Base-by-base conservation (phyloP, 1,140 invertebrate genomes). In the Vanessa atalanta region DNA sequence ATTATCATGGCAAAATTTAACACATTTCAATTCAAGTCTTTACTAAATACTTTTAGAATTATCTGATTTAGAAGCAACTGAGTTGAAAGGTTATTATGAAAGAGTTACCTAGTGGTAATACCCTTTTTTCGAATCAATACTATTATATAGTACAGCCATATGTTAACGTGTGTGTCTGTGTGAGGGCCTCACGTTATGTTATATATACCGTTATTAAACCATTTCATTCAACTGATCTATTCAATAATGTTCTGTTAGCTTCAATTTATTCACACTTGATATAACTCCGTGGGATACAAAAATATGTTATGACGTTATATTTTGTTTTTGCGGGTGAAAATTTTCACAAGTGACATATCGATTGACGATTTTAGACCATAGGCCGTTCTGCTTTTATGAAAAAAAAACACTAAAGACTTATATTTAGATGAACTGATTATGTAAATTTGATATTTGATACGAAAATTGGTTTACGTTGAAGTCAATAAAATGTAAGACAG, bases 121-220 rank as follows among this genome's bases (percentile, higher is more conserved):
- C 71, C 73, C 66, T 55, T 68, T 63, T 79, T 83, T 83, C 78
- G 83, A 88, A 88, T 88, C 83, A 80, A 87, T 89, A 86, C 72
- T 74, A 77, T 80, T 82, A 73, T 83, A 75, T 81, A 76, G 73
- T 76, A 69, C 79, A 80, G 83, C 90, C 90, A 92, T 91, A 91
- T 92, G 90, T 91, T 90, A 86, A 81, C 88, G 81, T 85, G 83
- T 80, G 88, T 85, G 88, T 85, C 82, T 85, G 82, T 79, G 88
- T 84, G 88, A 86, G 83, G 82, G 88, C 82, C 81, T 90, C 82
- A 83, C 76, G 79, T 85, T 88, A 83, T 83, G 79, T 85, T 88
- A 83, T 83, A 83, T 73, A 79, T 88, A 90, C 87, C 89, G 87
- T 92, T 90, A 92, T 69, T 77, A 78, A 84, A 81, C 67, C 75